Percentiles rank a stretch among this genome's conserved stretches.
These are phyloP conservation scores for Tenodera sinensis DNA, from an alignment of 2,888 invertebrate genomes.

Conservation along the genomic window DNA sequence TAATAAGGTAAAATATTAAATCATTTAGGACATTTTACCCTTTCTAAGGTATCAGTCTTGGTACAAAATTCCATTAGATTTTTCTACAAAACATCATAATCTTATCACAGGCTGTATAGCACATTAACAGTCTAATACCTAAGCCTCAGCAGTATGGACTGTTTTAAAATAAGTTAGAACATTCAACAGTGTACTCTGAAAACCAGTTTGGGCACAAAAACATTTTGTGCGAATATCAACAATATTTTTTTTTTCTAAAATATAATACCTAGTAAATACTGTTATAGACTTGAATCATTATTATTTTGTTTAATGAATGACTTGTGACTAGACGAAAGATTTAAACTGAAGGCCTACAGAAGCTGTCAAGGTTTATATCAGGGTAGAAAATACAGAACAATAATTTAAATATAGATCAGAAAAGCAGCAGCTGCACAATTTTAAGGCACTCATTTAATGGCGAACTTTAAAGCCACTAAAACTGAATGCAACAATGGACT, in stretches of 20 bases:
- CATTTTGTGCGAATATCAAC: no score
- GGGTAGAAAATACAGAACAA: background rate
- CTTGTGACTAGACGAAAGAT: background rate
- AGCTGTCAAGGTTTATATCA: background rate
- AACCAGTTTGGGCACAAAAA: no score
- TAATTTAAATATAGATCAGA: background rate
- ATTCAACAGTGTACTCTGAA: no score
- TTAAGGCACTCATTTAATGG: conserved; percentile 3
- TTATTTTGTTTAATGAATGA: background rate
- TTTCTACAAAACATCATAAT: background rate
- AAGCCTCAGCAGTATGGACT: background rate
- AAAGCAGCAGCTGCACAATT: background rate
- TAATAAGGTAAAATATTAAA: background rate
- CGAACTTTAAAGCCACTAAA: conserved; percentile 26
- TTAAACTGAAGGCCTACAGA: background rate
- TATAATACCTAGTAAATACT: background rate
- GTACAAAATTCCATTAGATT: background rate
- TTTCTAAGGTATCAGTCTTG: background rate
- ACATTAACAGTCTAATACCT: background rate
- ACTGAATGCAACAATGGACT: conserved; percentile 50
- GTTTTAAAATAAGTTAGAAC: background rate
- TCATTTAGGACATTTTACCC: background rate
- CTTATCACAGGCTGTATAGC: background rate
- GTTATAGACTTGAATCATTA: background rate
- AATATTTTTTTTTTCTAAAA: no score